Evolutionary conservation across 2,888 invertebrate species (phyloP), one percentile per base, ranked within the genome.

Genomic region (Microplitis deprimator): DNA sequence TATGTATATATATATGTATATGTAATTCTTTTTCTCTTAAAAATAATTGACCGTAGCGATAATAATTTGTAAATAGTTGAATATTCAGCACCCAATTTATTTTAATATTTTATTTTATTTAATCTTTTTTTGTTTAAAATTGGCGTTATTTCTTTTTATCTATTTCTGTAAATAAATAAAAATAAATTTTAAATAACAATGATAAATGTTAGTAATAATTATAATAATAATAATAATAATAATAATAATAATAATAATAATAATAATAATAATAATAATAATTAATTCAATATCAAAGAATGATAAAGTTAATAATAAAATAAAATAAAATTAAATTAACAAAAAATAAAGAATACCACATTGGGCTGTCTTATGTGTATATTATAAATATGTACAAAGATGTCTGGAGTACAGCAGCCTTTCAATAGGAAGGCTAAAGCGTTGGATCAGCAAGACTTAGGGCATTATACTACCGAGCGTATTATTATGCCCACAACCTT

Each of bases 1-100:
- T 89, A 90, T 89, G 90, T 90, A 90, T 89, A 87, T 88, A 87
- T 90, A 90, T 90, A 88, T 89, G 90, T 89, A 90, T 89, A 90
- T 89, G 87, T 88, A 87, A 84, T 68, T 41, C 41, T 41, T 50
- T 41, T 29, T 29, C n/a, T 29, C 29, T 86, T 86, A 82, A 79
- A 70, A 70, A 13, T 69, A 73, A 76, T 75, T 62, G 73, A 73
- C 68, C 60, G 67, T 38, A 41, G 60, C 39, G 73, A 67, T 13
- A 17, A 40, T 68, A 39, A 77, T 77, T 77, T 77, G 77, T 77
- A 77, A 41, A 77, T 77, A 77, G 68, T 50, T 50, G 10, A 73
- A 62, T 40, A 72, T 8, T 65, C 72, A 60, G 65, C 29, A 72
- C 39, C 40, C 50, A 60, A 65, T 68, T 64, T 75, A 41, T 71